Conservation (phyloP, 2,888 invertebrate species). For the Sicus ferrugineus region DNA sequence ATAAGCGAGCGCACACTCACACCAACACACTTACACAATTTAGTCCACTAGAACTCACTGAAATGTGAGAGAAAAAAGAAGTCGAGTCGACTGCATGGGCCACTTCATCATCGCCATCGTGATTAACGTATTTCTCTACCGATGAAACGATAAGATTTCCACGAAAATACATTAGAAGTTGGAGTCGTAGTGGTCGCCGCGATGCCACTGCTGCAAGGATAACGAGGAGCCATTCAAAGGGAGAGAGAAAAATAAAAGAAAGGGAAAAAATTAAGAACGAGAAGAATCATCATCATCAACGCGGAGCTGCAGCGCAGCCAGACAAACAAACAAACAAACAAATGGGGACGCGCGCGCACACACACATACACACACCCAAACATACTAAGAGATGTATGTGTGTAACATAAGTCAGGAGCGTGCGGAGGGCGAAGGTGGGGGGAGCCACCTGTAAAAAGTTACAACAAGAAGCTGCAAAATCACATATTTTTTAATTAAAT, state of each 20-base stretch:
- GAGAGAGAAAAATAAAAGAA: background rate
- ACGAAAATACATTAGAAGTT: background rate
- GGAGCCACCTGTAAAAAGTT: too few relatives aligned
- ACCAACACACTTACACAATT: too few relatives aligned
- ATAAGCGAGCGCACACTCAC: background rate
- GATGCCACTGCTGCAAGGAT: background rate
- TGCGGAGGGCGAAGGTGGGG: too few relatives aligned
- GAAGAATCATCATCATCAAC: background rate
- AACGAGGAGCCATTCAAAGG: background rate
- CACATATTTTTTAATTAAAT: too few relatives aligned
- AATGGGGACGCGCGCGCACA: too few relatives aligned
- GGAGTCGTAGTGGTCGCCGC: background rate
- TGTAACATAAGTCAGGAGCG: too few relatives aligned
- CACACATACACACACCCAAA: too few relatives aligned
- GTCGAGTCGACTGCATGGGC: background rate
- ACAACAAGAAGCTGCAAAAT: too few relatives aligned
- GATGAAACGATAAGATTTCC: background rate
- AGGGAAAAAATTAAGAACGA: background rate
- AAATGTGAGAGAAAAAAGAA: background rate
- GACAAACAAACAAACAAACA: too few relatives aligned
- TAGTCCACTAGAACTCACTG: too few relatives aligned
- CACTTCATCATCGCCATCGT: background rate
- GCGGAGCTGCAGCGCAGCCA: too few relatives aligned
- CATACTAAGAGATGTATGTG: too few relatives aligned
- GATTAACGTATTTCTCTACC: background rate